These are phyloP conservation scores for Gymnobelideus leadbeateri DNA, from an alignment of 2,113 vertebrate genomes.

Conservation along the genomic window DNA sequence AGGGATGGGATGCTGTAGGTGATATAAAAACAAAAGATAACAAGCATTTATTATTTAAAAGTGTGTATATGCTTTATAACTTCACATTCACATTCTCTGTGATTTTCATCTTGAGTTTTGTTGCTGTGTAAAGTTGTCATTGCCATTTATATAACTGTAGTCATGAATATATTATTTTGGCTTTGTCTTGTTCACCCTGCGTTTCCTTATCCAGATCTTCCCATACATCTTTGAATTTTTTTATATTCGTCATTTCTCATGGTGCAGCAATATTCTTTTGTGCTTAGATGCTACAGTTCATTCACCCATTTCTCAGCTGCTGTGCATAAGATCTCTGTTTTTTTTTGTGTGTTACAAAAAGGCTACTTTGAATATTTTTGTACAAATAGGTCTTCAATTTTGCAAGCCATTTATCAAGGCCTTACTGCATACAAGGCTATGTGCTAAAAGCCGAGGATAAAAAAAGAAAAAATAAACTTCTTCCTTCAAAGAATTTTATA, in stretches of 20 bases:
- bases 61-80: background rate
- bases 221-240: background rate
- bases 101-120: background rate
- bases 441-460: background rate
- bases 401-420: background rate
- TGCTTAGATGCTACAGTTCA: background rate
- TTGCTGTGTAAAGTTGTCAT: background rate
- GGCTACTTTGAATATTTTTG: background rate
- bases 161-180: background rate
- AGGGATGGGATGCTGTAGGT: background rate
- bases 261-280: background rate
- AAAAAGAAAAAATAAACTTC: background rate
- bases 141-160: conserved; percentile 8
- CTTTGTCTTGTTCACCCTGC: background rate
- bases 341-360: background rate
- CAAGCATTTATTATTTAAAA: background rate
- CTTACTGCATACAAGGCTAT: background rate
- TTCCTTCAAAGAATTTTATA: background rate
- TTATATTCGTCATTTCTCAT: background rate
- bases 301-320: too few species aligned
- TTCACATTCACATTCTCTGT: background rate
- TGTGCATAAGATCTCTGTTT: background rate
- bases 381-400: background rate
- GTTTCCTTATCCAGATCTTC: background rate
- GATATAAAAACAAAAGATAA: background rate